phyloP scores from a whole-genome alignment of 92 coral and sea anemone genomes.

The Hydrozoanthus gracilis region DNA sequence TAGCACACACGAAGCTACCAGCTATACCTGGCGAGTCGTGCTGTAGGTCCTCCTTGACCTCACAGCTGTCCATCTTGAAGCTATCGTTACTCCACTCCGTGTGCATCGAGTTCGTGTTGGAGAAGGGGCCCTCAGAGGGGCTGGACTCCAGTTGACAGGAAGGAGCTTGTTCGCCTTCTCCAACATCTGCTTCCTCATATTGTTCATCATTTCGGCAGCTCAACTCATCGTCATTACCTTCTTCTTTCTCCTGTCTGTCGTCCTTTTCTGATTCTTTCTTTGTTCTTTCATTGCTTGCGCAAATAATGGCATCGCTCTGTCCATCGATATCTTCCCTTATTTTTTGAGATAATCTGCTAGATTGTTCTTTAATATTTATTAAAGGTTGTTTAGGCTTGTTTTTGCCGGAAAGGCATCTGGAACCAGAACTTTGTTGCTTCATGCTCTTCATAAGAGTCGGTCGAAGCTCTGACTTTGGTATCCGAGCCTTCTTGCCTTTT shows the following conservation, averaged over 20 bases:
- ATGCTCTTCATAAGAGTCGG: slow-evolving; percentile 1
- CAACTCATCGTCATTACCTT: not conserved
- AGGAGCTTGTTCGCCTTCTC: slow-evolving; percentile 6
- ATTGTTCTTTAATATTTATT: not conserved
- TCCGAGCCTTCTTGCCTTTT: slow-evolving; percentile 17
- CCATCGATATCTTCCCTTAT: not conserved
- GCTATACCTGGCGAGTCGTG: slow-evolving; percentile 45
- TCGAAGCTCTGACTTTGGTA: slow-evolving; percentile 19
- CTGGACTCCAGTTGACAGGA: slow-evolving; percentile 55
- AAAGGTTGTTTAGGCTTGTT: slow-evolving; percentile 10
- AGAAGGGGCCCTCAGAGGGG: slow-evolving; percentile 67
- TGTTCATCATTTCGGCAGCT: slow-evolving; percentile 8
- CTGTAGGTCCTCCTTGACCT: slow-evolving; percentile 26
- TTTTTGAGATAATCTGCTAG: not conserved
- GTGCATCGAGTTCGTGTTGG: slow-evolving; percentile 63
- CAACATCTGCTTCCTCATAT: not conserved
- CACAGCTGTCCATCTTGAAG: slow-evolving; percentile 50
- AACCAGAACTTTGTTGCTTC: slow-evolving; percentile 17
- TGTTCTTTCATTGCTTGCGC: not conserved
- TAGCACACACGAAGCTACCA: not conserved
- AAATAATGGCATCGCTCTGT: not conserved
- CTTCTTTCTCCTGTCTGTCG: not conserved
- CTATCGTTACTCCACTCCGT: slow-evolving; percentile 86
- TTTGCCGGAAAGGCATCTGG: slow-evolving; percentile 17
- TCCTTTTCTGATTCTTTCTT: slow-evolving; percentile 10